Conservation (phyloP, 2,113 vertebrate species). For the Bos indicus region DNA sequence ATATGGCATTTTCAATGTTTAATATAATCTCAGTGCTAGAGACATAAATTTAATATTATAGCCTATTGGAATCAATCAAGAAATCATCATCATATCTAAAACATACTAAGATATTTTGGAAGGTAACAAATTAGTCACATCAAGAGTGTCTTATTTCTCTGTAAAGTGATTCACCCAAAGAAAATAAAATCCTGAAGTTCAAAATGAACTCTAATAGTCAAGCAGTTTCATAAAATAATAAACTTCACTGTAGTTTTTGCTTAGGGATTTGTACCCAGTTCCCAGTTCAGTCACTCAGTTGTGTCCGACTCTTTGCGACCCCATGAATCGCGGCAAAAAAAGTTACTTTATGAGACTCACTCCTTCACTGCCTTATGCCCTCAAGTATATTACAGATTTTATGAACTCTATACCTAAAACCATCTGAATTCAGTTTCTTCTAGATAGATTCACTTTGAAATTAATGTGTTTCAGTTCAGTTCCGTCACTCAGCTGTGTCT, state of each 20-base stretch:
- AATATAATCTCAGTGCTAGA: neutral
- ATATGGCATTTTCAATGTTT: neutral
- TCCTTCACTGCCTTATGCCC: neutral
- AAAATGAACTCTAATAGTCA: slow-evolving; percentile 16
- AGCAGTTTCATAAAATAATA: neutral
- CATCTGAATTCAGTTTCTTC: neutral
- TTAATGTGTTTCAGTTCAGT: neutral
- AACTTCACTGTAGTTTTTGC: neutral
- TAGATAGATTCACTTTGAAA: neutral
- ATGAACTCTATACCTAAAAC: neutral
- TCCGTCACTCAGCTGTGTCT: too few species aligned
- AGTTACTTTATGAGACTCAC: neutral
- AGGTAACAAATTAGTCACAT: neutral
- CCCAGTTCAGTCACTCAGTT: too few species aligned
- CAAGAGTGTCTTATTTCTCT: neutral
- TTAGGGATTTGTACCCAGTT: neutral
- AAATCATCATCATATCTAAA: slow-evolving; percentile 26
- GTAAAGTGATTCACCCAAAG: slow-evolving; percentile 2
- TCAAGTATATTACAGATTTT: neutral
- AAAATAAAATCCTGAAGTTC: neutral
- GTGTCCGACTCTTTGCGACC: too few species aligned
- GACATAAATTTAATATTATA: neutral
- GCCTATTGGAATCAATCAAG: neutral
- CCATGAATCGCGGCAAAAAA: neutral
- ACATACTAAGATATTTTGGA: neutral